A percentile compares a stretch with the other conserved stretches of the same genome.
Conservation (phyloP, 2,113 vertebrate species). For the Hirundichthys speculiger region DNA sequence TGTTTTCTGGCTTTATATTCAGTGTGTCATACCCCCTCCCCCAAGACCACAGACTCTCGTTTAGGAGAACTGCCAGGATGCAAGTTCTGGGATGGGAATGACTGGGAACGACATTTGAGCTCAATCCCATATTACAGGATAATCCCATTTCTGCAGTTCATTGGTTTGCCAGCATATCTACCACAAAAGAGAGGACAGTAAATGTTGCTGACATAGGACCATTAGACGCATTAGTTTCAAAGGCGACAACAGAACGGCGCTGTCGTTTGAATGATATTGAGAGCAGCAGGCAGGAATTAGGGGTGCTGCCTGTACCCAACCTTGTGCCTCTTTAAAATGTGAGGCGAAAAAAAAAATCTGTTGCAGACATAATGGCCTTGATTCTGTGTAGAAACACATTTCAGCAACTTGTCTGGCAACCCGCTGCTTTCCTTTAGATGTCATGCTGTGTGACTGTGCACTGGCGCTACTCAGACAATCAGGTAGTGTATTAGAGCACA, state of each 20-base stretch:
- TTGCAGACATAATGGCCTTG: conserved; percentile 29
- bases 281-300: conserved; percentile 34
- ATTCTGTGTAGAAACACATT: conserved; percentile 35
- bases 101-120: conserved; percentile 15
- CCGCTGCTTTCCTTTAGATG: conserved; percentile 55
- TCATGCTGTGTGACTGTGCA: conserved; percentile 46
- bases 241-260: conserved; percentile 70
- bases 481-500: conserved; percentile 67
- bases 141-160: conserved; percentile 49
- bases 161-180: conserved; percentile 37
- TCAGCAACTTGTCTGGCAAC: conserved; percentile 44
- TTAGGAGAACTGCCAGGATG: conserved; percentile 14
- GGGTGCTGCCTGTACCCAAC: neutral
- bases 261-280: conserved; percentile 64
- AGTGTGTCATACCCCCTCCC: conserved; percentile 37
- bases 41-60: conserved; percentile 21
- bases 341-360: conserved; percentile 29
- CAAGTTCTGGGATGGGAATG: conserved; percentile 31
- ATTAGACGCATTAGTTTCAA: conserved; percentile 51
- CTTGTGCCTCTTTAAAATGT: conserved; percentile 33
- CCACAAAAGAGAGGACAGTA: conserved; percentile 35
- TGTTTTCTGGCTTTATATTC: conserved; percentile 16
- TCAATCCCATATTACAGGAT: conserved; percentile 32
- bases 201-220: conserved; percentile 64
- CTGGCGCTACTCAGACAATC: conserved; percentile 60